Base-by-base conservation (phyloP, 2,888 invertebrate species). In the Brachycybe producta region DNA sequence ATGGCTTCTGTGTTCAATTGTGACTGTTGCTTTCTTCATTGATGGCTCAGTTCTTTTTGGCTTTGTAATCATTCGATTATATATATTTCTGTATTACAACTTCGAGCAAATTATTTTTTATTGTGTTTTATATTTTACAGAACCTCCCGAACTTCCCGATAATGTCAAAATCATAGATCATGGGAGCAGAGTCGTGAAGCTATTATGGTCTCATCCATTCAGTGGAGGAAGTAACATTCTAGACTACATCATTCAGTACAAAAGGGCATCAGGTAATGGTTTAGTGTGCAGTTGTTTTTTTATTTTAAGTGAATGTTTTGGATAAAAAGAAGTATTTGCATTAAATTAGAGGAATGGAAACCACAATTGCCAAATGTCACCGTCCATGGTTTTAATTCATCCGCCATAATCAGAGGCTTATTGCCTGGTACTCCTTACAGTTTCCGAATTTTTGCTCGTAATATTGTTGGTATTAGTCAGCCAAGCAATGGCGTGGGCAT, bases 381-480 rank as follows among this genome's bases (percentile, higher is more conserved):
- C 11, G 44, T 48, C 15, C 11, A 43, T 11, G 54, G 51, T 26
- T 27, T n/a, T 11, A 47, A 49, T 26, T 39, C 39, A 19, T 47
- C 48, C 4, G 54, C 51, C 1, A 35, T 43, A n/a, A 47, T 54
- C n/a, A 43, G 49, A 13, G 48, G 49, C 5, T 41, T 54, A 11
- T 32, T 48, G 24, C 54, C 54, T 43, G 54, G 54, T 5, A 54
- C 54, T n/a, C 39, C 51, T 11, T 54, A 54, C 43, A 54, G 54
- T 23, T 54, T 51, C 28, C 35, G 54, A 24, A 32, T 54, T 48
- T 28, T 54, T n/a, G 54, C 54, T 13, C 42, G 41, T 44, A 54
- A 54, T 49, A 39, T 38, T 21, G 32, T 54, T 13, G 54, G 54
- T 23, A 15, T 44, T n/a, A 44, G 54, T 36, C 32, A 35, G 21